Base-by-base conservation (phyloP, 2,888 invertebrate genomes). In the Dryobota labecula region DNA sequence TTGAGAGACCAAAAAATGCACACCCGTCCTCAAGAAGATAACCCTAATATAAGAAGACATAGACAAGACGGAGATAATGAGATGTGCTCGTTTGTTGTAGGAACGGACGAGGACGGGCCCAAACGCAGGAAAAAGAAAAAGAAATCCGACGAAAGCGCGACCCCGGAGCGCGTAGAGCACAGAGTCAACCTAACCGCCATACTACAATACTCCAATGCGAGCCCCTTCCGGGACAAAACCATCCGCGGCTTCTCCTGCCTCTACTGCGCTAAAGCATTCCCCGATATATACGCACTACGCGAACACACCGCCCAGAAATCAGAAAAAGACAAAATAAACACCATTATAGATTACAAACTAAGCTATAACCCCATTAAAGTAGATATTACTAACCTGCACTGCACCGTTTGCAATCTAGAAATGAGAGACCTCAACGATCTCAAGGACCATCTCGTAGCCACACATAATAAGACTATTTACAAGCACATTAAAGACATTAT, bases 71-170 rank as follows among this genome's bases (percentile, higher is more conserved):
- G 89, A 92, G 93, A 94, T 94, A 94, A 94, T 91, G 92, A 95
- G 93, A 92, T 94, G 90, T 92, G 90, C 89, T 91, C 94, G 94
- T 95, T 95, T 95, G 95, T 95, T 95, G 91, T 95, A 95, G 95
- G 95, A 92, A 92, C 92, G 90, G 92, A 90, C 85, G 91, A 88
- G 87, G 93, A 85, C 88, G 87, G 87, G 89, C 90, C 90, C 88
- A 94, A 94, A 89, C 90, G 90, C 90, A 94, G 89, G 88, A 94
- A 90, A 92, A 92, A 89, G 92, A 93, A 92, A 94, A 93, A 92
- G 90, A 94, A 92, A 90, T 88, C 91, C 18, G 92, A 93, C 78
- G 91, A 89, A 72, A 95, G 95, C 90, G 95, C 95, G 5, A 96
- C 95, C 15, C 96, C 96, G 9, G 95, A 96, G 84, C 92, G 96